Conservation (phyloP, 2,888 invertebrate species). For the Cosmorhoe ocellata region DNA sequence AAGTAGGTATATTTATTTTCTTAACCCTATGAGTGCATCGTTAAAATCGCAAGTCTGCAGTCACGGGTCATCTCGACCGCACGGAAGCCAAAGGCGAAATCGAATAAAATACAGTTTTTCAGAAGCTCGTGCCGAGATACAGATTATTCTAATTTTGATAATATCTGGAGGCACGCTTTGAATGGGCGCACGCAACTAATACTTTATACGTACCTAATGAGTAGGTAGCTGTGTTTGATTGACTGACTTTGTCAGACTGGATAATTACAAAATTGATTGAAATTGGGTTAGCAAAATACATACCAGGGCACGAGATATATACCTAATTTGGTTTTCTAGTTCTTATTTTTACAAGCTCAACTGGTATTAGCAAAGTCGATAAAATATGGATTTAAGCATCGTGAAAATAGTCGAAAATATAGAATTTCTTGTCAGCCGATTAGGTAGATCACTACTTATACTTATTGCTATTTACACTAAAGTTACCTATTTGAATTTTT, state of each 20-base stretch:
- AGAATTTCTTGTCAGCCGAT: no score
- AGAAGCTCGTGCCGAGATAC: constrained; percentile 62
- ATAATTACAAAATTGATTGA: constrained; percentile 3
- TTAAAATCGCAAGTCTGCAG: constrained; percentile 12
- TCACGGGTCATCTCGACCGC: constrained; percentile 35
- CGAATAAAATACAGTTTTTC: constrained; percentile 50
- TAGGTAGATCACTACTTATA: no score
- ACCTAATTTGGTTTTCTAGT: not conserved
- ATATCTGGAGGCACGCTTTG: constrained; percentile 54
- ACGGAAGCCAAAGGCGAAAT: constrained; percentile 60
- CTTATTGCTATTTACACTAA: no score
- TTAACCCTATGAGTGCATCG: constrained; percentile 5
- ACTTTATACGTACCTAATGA: constrained; percentile 9
- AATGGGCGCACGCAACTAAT: constrained; percentile 45
- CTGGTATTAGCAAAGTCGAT: no score
- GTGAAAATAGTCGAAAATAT: no score
- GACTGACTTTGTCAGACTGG: constrained; percentile 22
- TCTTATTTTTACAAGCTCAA: no score
- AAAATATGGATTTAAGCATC: no score
- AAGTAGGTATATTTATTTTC: no score
- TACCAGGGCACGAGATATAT: not conserved
- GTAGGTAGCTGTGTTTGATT: constrained; percentile 25
- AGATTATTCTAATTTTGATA: constrained; percentile 50
- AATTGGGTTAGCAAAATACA: not conserved
- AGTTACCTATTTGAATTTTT: no score